These are phyloP conservation scores for Cistogaster globosa DNA, from an alignment of 2,888 invertebrate species.

Conservation along the genomic window DNA sequence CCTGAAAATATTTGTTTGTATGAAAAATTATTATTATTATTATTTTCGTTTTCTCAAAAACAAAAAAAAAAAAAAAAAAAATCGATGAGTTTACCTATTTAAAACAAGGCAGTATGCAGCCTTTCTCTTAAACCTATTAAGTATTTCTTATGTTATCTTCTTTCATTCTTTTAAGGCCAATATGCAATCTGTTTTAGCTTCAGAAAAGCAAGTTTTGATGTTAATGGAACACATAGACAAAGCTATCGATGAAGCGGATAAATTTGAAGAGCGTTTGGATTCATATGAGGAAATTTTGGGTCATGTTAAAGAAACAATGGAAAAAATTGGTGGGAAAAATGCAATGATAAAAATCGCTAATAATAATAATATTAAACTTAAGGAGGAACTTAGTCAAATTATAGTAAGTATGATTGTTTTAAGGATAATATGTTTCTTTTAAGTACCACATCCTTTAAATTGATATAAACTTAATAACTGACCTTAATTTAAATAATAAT, in stretches of 20 bases:
- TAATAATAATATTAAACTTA: constrained; percentile 91
- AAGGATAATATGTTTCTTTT: too few species aligned
- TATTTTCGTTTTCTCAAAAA: too few species aligned
- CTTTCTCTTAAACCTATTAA: background rate
- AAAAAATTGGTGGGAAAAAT: constrained; percentile 95
- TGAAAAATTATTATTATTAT: too few species aligned
- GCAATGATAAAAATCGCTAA: constrained; percentile 93
- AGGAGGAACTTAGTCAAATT: constrained; percentile 90
- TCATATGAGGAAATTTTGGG: constrained; percentile 92
- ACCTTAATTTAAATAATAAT: too few species aligned
- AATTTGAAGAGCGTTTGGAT: constrained; percentile 89
- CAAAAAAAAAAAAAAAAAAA: too few species aligned
- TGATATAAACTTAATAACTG: too few species aligned
- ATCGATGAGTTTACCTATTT: too few species aligned
- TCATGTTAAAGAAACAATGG: constrained; percentile 94
- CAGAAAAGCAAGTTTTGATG: constrained; percentile 90
- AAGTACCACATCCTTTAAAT: too few species aligned
- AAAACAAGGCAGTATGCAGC: too few species aligned
- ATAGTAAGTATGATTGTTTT: constrained; percentile 85
- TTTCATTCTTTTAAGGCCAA: constrained; percentile 85
- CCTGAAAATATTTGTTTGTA: too few species aligned
- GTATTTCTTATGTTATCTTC: background rate
- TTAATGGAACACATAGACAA: constrained; percentile 91
- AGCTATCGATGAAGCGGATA: constrained; percentile 89
- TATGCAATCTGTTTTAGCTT: constrained; percentile 95